Percentiles rank a stretch among this genome's conserved stretches.
These are phyloP conservation scores for Nymphalis urticae DNA, from an alignment of 2,888 invertebrate genomes.

Conservation along the genomic window DNA sequence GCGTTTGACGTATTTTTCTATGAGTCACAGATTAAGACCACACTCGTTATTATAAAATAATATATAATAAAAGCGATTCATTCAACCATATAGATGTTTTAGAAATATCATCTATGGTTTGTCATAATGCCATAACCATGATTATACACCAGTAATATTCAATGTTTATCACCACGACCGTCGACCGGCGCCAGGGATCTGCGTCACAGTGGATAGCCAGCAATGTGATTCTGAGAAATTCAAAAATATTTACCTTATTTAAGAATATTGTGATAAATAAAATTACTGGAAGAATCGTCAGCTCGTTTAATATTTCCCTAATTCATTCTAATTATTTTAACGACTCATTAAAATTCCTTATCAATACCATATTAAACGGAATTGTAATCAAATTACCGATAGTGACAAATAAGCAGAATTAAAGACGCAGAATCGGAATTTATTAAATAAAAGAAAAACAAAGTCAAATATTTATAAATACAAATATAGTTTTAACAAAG, in stretches of 20 bases:
- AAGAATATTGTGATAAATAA: slow-evolving; percentile 53
- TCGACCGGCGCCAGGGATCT: slow-evolving; percentile 40
- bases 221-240: slow-evolving; percentile 45
- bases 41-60: not conserved
- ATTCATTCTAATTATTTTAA: slow-evolving; percentile 37
- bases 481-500: no score
- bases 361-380: slow-evolving; percentile 1
- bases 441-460: not conserved
- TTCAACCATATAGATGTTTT: slow-evolving; percentile 11
- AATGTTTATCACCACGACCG: slow-evolving; percentile 43
- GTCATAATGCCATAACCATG: slow-evolving; percentile 39
- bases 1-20: no score
- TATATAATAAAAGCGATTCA: not conserved
- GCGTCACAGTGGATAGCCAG: slow-evolving; percentile 36
- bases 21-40: not conserved
- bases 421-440: slow-evolving; percentile 15
- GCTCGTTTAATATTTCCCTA: slow-evolving; percentile 40
- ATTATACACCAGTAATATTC: slow-evolving; percentile 42
- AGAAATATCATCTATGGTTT: slow-evolving; percentile 32
- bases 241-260: slow-evolving; percentile 44
- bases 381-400: slow-evolving; percentile 4
- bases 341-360: slow-evolving; percentile 50
- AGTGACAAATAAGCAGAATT: slow-evolving; percentile 16
- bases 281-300: slow-evolving; percentile 49
- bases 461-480: no score